Conservation (phyloP, 2,113 vertebrate species). For the Paraplagusia blochii region DNA sequence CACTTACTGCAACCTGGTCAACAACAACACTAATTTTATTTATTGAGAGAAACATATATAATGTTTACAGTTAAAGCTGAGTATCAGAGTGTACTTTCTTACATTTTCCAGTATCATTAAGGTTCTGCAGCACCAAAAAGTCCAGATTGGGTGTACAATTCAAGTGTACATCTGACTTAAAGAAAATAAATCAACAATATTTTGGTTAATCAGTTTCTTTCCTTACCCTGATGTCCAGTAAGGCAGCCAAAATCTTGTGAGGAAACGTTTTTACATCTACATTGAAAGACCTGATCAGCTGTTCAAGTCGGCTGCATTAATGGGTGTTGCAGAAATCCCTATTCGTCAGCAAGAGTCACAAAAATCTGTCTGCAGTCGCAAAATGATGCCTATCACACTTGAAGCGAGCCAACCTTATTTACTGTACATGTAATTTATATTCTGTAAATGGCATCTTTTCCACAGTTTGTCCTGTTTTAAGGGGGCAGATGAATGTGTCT, state of each 20-base stretch:
- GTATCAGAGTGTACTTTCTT: too few relatives aligned
- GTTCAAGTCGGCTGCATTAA: slow-evolving; percentile 13
- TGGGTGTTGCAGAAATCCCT: slow-evolving; percentile 33
- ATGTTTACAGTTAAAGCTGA: neutral
- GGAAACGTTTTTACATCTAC: slow-evolving; percentile 6
- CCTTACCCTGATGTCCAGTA: slow-evolving; percentile 3
- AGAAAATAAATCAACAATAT: too few relatives aligned
- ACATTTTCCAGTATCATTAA: too few relatives aligned
- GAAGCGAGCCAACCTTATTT: slow-evolving; percentile 31
- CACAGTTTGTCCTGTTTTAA: slow-evolving; percentile 68
- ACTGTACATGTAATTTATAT: slow-evolving; percentile 35
- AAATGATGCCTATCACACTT: slow-evolving; percentile 24
- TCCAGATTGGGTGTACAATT: too few relatives aligned
- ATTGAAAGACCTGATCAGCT: slow-evolving; percentile 12
- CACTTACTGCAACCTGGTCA: slow-evolving; percentile 1
- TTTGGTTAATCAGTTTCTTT: neutral
- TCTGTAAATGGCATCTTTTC: slow-evolving; percentile 59
- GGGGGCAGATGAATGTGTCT: slow-evolving; percentile 74
- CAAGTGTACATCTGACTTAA: too few relatives aligned
- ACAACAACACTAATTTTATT: slow-evolving; percentile 12
- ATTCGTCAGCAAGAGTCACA: slow-evolving; percentile 26
- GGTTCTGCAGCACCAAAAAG: too few relatives aligned
- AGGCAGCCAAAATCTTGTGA: slow-evolving; percentile 10
- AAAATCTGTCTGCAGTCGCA: slow-evolving; percentile 28
- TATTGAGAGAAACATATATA: slow-evolving; percentile 4